Percentiles rank a stretch among this genome's conserved stretches.
phyloP scores from a whole-genome alignment of 2,797 vertebrate species.

The Apogon talboti region DNA sequence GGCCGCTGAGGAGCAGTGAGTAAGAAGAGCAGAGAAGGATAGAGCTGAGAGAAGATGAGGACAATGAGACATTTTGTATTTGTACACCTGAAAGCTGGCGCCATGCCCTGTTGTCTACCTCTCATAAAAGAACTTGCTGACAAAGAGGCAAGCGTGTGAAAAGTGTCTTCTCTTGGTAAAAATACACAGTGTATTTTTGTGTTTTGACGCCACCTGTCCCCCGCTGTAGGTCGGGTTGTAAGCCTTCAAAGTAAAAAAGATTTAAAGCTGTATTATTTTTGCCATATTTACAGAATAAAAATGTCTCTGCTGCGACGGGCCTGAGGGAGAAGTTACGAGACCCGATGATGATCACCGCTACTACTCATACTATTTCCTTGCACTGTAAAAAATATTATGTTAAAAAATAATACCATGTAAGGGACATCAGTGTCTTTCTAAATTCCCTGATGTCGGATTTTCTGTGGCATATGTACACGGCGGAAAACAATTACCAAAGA shows the following conservation, averaged over 20 bases:
- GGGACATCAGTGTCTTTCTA: constrained; percentile 30
- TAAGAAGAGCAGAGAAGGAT: constrained; percentile 8
- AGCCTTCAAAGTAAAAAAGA: constrained; percentile 43
- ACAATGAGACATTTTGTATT: constrained; percentile 35
- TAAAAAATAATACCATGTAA: constrained; percentile 17
- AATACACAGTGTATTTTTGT: constrained; percentile 34
- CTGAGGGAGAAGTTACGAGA: constrained; percentile 22
- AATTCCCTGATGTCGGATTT: constrained; percentile 40
- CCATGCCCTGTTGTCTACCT: constrained; percentile 35
- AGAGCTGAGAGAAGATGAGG: constrained; percentile 14
- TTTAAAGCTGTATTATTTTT: constrained; percentile 34
- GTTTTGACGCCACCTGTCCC: constrained; percentile 57
- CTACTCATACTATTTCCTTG: neutral
- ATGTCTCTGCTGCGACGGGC: neutral
- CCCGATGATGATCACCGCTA: constrained; percentile 4
- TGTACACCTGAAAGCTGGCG: constrained; percentile 34
- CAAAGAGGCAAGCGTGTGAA: constrained; percentile 41
- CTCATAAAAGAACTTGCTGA: constrained; percentile 55
- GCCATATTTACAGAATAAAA: constrained; percentile 14
- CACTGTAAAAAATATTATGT: too few relatives aligned
- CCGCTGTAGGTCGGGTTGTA: constrained; percentile 41
- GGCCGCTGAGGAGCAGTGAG: constrained; percentile 32
- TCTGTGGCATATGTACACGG: constrained; percentile 9
- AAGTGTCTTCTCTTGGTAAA: constrained; percentile 26
- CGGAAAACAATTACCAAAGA: constrained; percentile 53